Evolutionary conservation across 2,888 invertebrate species (phyloP).

Genomic region (Heliothis peltigera): DNA sequence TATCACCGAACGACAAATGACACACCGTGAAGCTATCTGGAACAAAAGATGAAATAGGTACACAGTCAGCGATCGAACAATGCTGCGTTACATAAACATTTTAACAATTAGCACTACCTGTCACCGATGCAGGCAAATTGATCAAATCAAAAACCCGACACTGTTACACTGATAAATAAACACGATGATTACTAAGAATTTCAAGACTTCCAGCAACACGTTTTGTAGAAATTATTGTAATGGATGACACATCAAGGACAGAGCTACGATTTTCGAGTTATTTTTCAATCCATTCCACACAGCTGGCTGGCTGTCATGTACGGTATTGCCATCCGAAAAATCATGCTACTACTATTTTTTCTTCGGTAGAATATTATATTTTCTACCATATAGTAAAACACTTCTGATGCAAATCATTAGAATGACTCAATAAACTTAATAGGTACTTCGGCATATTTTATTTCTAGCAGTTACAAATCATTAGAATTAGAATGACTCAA

Average conservation of each 20-base stretch:
- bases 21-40: constrained; percentile 81
- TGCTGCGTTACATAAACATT: constrained; percentile 89
- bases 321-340: constrained; percentile 77
- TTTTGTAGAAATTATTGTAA: constrained; percentile 80
- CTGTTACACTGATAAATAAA: constrained; percentile 49
- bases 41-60: constrained; percentile 85
- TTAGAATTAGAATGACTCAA: too few relatives aligned
- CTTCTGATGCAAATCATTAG: too few relatives aligned
- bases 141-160: constrained; percentile 41
- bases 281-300: constrained; percentile 85
- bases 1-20: constrained; percentile 68
- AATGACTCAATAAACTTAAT: too few relatives aligned
- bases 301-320: constrained; percentile 86
- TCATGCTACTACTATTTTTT: constrained; percentile 62
- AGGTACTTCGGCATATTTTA: too few relatives aligned
- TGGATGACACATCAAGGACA: constrained; percentile 89
- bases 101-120: constrained; percentile 80
- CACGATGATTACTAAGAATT: constrained; percentile 59
- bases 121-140: constrained; percentile 67
- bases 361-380: constrained; percentile 26
- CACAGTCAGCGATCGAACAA: constrained; percentile 82
- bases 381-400: neutral
- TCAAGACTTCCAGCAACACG: constrained; percentile 71
- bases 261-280: constrained; percentile 80
- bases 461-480: too few relatives aligned